Percentiles rank a stretch among this genome's conserved stretches.
Evolutionary conservation across 2,797 vertebrate species (phyloP).

Genomic region (Spondyliosoma cantharus): DNA sequence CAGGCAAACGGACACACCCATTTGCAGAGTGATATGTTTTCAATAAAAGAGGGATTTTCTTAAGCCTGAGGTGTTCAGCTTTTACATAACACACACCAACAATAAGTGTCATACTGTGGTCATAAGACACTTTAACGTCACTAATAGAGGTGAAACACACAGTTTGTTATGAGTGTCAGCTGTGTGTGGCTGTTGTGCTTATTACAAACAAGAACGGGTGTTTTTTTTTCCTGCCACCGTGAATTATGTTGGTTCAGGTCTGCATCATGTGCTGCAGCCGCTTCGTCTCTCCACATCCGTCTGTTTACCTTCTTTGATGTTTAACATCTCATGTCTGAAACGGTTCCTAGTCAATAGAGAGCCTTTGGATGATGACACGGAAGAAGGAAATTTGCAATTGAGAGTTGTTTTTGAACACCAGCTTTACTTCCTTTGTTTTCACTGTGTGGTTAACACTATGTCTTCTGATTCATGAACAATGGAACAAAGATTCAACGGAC

Average conservation of each 20-base stretch:
- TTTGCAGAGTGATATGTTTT: constrained; percentile 9
- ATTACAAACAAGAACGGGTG: background rate
- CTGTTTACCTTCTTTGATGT: constrained; percentile 26
- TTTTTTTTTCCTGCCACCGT: background rate
- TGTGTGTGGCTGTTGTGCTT: background rate
- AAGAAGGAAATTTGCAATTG: background rate
- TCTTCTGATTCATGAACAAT: background rate
- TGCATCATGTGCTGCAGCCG: constrained; percentile 9
- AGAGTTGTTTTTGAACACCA: background rate
- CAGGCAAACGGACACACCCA: constrained; percentile 13
- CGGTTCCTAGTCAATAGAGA: background rate
- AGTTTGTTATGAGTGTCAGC: background rate
- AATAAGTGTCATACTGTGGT: background rate
- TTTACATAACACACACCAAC: constrained; percentile 5
- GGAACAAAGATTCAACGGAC: background rate
- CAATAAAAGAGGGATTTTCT: constrained; percentile 18
- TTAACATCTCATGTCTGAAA: background rate
- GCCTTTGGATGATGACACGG: background rate
- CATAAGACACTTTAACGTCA: background rate
- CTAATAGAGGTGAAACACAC: background rate
- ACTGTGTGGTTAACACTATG: background rate
- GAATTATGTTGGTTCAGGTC: background rate
- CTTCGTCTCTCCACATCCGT: background rate
- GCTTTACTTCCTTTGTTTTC: constrained; percentile 24
- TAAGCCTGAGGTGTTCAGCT: constrained; percentile 15